phyloP scores from a whole-genome alignment of 2,113 vertebrate genomes.

The Macrotis lagotis region DNA sequence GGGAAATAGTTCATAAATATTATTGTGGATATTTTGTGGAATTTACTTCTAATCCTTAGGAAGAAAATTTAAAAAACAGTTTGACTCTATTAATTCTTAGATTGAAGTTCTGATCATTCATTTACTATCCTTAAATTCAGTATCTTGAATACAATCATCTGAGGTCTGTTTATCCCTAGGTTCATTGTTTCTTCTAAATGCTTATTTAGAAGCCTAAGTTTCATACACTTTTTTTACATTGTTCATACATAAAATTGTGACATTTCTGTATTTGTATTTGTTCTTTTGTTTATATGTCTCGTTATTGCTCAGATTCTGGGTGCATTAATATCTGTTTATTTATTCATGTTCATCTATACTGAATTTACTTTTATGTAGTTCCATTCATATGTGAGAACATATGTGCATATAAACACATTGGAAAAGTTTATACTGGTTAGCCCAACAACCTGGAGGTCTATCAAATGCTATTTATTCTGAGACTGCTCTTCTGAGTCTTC shows the following conservation, averaged over 20 bases:
- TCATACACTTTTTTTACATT: constrained; percentile 23
- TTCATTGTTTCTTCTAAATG: constrained; percentile 37
- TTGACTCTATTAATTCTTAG: constrained; percentile 1
- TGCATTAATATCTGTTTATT: constrained; percentile 26
- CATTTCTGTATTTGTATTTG: constrained; percentile 23
- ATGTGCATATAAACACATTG: neutral
- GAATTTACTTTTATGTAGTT: neutral
- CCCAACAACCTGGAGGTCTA: constrained; percentile 48
- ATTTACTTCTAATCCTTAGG: neutral
- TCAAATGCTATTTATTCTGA: constrained; percentile 39
- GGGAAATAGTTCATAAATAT: constrained; percentile 43
- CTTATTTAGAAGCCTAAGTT: constrained; percentile 18
- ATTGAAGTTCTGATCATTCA: neutral
- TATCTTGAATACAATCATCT: neutral
- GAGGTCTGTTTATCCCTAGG: constrained; percentile 17
- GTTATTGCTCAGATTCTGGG: constrained; percentile 2
- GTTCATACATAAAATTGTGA: neutral
- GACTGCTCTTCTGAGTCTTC: neutral
- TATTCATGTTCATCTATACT: neutral
- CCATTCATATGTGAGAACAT: neutral
- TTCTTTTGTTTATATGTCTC: constrained; percentile 16
- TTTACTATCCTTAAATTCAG: neutral
- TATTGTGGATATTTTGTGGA: neutral
- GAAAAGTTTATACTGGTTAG: constrained; percentile 41
- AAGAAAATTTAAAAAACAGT: neutral